Base-by-base conservation (phyloP, 2,888 invertebrate genomes). In the Hololepta plana region DNA sequence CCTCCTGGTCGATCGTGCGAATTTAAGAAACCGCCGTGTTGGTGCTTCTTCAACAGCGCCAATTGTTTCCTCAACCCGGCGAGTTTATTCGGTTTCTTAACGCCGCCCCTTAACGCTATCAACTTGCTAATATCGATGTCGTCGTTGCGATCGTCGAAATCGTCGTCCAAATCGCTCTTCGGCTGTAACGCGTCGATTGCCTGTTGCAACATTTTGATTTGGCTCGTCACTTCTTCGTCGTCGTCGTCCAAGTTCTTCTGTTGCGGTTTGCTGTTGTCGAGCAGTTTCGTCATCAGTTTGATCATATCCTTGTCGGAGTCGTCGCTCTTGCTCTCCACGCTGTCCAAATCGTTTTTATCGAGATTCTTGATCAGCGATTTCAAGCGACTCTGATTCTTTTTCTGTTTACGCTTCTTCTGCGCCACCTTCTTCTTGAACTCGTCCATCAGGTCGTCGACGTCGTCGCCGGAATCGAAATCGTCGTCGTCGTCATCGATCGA, bases 171-270 rank as follows among this genome's bases (percentile, higher is more conserved):
- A 14, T 32, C 32, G 9, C 43, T 40, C 31, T 41, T 45, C 1
- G 44, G 41, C 25, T 35, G 39, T 12, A 49, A 28, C 20, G 32
- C 39, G 14, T 43, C 39, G 10, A 51, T 49, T 2, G 44, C 47
- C 3, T 33, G 28, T 33, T 49, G 41, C 10, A 51, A 32, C 24
- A 36, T 31, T 31, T 38, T 41, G 8, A 36, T 14, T 26, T 42
- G 34, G 3, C 32, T 15, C 14, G 37, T 39, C 2, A 35, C 26
- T 12, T 32, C 32, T 12, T 41, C 38, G 14, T 32, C 33, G 12
- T 35, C 37, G 12, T 33, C 35, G 14, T 36, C 28, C 3, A 16
- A 8, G 11, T 15, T 26, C 6, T 12, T 11, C 20, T 34, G 19
- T 8, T 26, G 13, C 7, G 26, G 23, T 20, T 27, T 25, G 7